Evolutionary conservation across 2,113 vertebrate genomes (phyloP), one percentile per base, ranked within the genome.

Genomic region (Lontra canadensis): DNA sequence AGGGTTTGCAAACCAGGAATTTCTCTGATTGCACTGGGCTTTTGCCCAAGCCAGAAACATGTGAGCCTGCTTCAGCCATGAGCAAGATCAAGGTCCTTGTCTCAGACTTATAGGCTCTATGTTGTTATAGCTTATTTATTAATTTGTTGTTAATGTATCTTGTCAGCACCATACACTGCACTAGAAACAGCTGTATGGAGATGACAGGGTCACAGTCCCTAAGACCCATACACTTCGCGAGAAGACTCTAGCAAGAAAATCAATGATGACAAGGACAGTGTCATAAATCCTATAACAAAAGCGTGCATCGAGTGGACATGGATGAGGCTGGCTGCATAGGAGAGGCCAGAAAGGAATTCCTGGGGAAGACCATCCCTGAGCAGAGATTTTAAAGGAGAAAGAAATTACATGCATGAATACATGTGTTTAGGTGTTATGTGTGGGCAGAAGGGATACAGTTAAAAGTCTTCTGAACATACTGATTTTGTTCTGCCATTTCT

Each of bases 321-420:
- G 73, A 7, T 20, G 84, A 29, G 80, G 20, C 29, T 2, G 42
- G 6, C 69, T 57, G 61, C 8, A 47, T 36, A 3, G 13, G 21
- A 61, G 10, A 31, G 12, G 11, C 36, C 34, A 76, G 91, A 67
- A 23, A 81, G 63, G 39, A 18, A 26, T 20, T 69, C 42, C 52
- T 23, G 15, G 47, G 59, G 47, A 47, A 34, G 21, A 18, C 6
- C 20, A 2, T 14, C 47, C 57, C 59, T 44, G 44, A 90, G 57
- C 80, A 90, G 80, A 83, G 31, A 36, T 44, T 49, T 94, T 52
- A 78, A 85, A 97, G 49, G 26, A 59, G 14, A 73, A 83, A 82
- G 6, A 31, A 55, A 69, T 26, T 39, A 63, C 39, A 11, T 26
- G 44, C 14, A 9, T 63, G 31, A 88, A 67, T n/a, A 31, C 20